Evolutionary conservation across 2,797 vertebrate species (phyloP), one percentile per base, ranked within the genome.

Genomic region (Spinus pinus): DNA sequence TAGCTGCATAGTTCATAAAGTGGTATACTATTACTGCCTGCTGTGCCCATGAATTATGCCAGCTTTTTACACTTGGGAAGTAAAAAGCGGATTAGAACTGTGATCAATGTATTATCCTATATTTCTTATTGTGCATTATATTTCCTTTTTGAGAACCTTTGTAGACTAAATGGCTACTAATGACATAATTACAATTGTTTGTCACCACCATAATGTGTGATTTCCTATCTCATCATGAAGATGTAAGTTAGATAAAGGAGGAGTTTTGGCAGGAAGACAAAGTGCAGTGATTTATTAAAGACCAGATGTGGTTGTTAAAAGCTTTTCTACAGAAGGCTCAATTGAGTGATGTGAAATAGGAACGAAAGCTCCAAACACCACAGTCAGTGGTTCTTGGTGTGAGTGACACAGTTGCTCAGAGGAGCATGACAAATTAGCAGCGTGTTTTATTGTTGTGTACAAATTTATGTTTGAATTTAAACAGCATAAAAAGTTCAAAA

Each of bases 121-220:
- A 98, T 98, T 98, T 98, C 97, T 98, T 97, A 96, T 98, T 97
- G 97, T 97, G 97, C 97, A 57, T 98, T 97, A 93, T 96, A 95
- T 98, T 98, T 98, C 97, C 97, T 97, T 98, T 98, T 96, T 96
- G 98, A 98, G 97, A 97, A 98, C 97, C 98, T 98, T 98, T 98
- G 98, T 98, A 97, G 98, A 98, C 98, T 98, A 98, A 98, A 98
- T 98, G 98, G 98, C 98, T 97, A 98, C 98, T 99, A 99, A 99
- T 99, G 98, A 98, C 98, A 98, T 98, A 98, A 98, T 98, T 99
- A 98, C 98, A 98, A 98, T 99, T 99, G 98, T 99, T 99, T 99
- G 98, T 99, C 98, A 98, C 98, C 97, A 98, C 98, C 97, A 95
- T 99, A 98, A 98, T 98, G 98, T 97, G 97, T 97, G 98, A 98